These are phyloP conservation scores for Diplodus sargus DNA, from an alignment of 2,797 vertebrate species.

Conservation along the genomic window DNA sequence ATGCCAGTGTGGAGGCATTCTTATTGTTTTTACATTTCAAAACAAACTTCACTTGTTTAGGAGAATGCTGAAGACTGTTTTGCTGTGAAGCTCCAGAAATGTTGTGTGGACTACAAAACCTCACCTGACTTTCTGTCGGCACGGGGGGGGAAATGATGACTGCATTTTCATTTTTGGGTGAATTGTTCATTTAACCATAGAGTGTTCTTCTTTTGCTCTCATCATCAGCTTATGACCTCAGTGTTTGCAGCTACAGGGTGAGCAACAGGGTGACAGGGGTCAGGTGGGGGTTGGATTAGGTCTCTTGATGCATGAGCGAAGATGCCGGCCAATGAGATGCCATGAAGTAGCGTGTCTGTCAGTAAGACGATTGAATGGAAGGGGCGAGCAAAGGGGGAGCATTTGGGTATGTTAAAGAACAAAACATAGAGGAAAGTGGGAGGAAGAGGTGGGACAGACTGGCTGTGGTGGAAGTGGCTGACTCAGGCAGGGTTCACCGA, in stretches of 20 bases:
- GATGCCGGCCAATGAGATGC: constrained; percentile 67
- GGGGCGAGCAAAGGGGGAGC: constrained; percentile 24
- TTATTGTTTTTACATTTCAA: too few species aligned
- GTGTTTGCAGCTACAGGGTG: constrained; percentile 34
- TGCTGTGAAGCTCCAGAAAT: too few species aligned
- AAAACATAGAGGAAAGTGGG: constrained; percentile 61
- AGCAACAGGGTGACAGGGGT: constrained; percentile 63
- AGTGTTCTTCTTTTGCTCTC: constrained; percentile 64
- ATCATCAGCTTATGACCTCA: constrained; percentile 69
- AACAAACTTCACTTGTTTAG: too few species aligned
- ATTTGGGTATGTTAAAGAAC: constrained; percentile 46
- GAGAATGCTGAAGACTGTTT: too few species aligned
- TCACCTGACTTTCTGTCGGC: too few species aligned
- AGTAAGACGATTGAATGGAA: constrained; percentile 61
- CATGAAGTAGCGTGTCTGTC: constrained; percentile 52
- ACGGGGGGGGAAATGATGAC: too few species aligned
- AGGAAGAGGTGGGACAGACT: constrained; percentile 50
- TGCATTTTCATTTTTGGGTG: too few species aligned
- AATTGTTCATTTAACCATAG: neutral
- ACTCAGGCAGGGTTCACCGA: constrained; percentile 87
- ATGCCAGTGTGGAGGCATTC: too few species aligned
- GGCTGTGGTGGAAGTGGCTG: constrained; percentile 75
- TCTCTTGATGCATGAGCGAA: constrained; percentile 50
- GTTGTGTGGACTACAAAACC: too few species aligned
- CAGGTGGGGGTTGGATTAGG: constrained; percentile 45